Evolutionary conservation across 2,888 invertebrate species (phyloP).

Genomic region (Crocallis elinguaria): DNA sequence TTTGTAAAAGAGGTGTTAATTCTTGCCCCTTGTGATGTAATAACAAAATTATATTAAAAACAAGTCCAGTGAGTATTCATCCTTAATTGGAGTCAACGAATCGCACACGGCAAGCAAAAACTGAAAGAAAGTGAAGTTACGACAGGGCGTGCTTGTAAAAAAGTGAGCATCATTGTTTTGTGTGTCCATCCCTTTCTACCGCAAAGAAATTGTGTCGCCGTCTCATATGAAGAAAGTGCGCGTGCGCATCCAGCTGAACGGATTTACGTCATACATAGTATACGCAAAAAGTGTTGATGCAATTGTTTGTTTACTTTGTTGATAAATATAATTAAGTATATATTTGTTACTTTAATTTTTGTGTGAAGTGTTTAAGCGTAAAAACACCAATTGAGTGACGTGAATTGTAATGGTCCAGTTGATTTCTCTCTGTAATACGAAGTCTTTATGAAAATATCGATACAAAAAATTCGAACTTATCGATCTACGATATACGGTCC

Average conservation of each 20-base stretch:
- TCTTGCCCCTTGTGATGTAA: neutral
- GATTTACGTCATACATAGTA: conserved; percentile 73
- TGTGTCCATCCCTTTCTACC: conserved; percentile 57
- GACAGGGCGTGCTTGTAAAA: conserved; percentile 60
- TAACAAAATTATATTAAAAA: neutral
- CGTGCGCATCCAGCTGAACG: conserved; percentile 64
- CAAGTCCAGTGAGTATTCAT: conserved; percentile 22
- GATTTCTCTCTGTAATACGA: too few species aligned
- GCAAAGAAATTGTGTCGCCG: conserved; percentile 32
- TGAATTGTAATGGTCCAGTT: too few species aligned
- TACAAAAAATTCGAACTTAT: too few species aligned
- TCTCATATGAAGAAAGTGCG: conserved; percentile 77
- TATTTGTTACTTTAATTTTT: neutral
- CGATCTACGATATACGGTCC: too few species aligned
- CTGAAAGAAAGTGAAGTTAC: conserved; percentile 78
- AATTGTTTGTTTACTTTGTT: too few species aligned
- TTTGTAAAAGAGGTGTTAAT: too few species aligned
- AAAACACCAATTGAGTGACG: too few species aligned
- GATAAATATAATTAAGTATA: too few species aligned
- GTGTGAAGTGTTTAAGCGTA: neutral
- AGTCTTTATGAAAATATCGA: too few species aligned
- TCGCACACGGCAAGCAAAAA: conserved; percentile 59
- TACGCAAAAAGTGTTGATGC: conserved; percentile 29
- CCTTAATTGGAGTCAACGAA: conserved; percentile 65
- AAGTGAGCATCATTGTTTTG: conserved; percentile 69